Base-by-base conservation (phyloP, 2,113 vertebrate genomes). In the Phoxinus phoxinus region DNA sequence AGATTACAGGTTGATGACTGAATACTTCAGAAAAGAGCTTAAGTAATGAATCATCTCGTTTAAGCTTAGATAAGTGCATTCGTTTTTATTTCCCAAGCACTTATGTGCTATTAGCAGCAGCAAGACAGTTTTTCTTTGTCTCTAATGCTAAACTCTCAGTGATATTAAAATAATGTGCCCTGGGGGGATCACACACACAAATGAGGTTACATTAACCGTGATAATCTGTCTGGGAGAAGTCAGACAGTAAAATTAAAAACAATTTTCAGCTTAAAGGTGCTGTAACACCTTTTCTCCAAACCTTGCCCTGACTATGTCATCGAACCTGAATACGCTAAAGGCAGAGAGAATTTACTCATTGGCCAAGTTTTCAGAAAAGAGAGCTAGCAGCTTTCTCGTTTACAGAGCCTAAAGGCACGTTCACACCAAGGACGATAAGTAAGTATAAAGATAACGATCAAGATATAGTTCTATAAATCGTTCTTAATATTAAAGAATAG, bases 1-100 rank as follows among this genome's bases (percentile, higher is more conserved):
- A 61, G 35, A 79, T 79, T 44, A 61, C 13, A 79, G 35, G 56
- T 25, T 79, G 51, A 79, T 25, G 56, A 23, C 56, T 79, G 56
- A 44, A 79, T 79, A 5, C 21, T 41, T 61, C 3, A 79, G 35
- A 61, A 27, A 78, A 37, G 30, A n/a, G 19, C 21, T 63, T 21
- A 63, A 80, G 77, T 63, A 80, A 63, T 46, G 32, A 44, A 25
- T 41, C 23, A 61, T 79, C 32, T 59, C 2, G 32, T 79, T 61
- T 56, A 61, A 58, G 23, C 58, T 63, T 63, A 21, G 58, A 15
- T 19, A 27, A 63, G 37, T 80, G 44, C 37, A 80, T 44, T 21
- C 6, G 37, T 44, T n/a, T 37, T 25, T 46, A 25, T 80, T 80
- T 80, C 15, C 58, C 35, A 21, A 17, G 13, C 41, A 63, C 44